phyloP scores from a whole-genome alignment of 2,888 invertebrate species.

The Neoaliturus tenellus region DNA sequence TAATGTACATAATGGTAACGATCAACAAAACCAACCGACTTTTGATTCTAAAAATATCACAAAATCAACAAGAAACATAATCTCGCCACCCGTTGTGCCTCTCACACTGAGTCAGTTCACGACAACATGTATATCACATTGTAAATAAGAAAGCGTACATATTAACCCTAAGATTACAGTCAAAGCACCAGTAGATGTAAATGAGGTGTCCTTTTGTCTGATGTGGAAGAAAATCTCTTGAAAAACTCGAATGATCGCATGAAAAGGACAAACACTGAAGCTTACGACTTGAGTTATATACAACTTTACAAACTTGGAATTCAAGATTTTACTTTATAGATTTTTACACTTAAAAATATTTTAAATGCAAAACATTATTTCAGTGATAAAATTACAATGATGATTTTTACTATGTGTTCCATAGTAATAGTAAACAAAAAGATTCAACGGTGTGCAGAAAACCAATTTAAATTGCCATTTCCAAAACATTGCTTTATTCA shows the following conservation, averaged over 20 bases:
- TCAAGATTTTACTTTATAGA: neutral
- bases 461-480: too few species aligned
- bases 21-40: neutral
- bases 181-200: slow-evolving; percentile 43
- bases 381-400: too few species aligned
- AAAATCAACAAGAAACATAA: slow-evolving; percentile 39
- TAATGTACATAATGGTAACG: slow-evolving; percentile 33
- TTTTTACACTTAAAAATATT: neutral
- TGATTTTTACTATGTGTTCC: too few species aligned
- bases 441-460: too few species aligned
- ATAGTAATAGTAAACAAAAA: too few species aligned
- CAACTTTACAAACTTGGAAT: neutral
- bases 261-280: slow-evolving; percentile 23
- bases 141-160: slow-evolving; percentile 37
- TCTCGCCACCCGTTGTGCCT: neutral
- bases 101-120: neutral
- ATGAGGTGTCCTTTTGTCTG: slow-evolving; percentile 37
- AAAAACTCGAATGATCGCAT: neutral
- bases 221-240: slow-evolving; percentile 6
- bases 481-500: too few species aligned
- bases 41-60: slow-evolving; percentile 12
- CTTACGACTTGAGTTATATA: slow-evolving; percentile 15
- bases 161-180: slow-evolving; percentile 39
- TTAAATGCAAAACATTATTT: too few species aligned
- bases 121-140: slow-evolving; percentile 46